A percentile compares a stretch with the other conserved stretches of the same genome.
phyloP scores from a whole-genome alignment of 2,797 vertebrate species.

The Bovichtus variegatus region DNA sequence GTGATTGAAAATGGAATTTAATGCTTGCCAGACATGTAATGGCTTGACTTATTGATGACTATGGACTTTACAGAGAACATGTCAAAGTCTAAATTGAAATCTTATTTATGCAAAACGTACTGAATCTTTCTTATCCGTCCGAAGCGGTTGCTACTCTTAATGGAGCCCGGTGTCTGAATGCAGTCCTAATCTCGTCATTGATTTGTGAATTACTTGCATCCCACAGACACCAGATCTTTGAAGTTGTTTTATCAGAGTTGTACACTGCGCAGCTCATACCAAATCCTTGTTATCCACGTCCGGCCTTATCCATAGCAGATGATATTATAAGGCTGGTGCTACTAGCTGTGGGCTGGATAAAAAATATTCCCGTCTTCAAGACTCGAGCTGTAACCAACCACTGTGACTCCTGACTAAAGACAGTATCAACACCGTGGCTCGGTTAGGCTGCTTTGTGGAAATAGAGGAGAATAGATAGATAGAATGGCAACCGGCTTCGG shows the following conservation, averaged over 20 bases:
- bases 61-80: background rate
- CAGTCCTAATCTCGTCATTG: slow-evolving; percentile 12
- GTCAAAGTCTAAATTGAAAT: slow-evolving; percentile 12
- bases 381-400: slow-evolving; percentile 23
- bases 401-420: slow-evolving; percentile 56
- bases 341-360: slow-evolving; percentile 41
- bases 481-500: background rate
- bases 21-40: background rate
- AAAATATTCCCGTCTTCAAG: slow-evolving; percentile 49
- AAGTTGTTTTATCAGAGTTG: slow-evolving; percentile 49
- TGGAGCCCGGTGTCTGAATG: slow-evolving; percentile 3
- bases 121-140: background rate
- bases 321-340: slow-evolving; percentile 55
- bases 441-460: slow-evolving; percentile 23
- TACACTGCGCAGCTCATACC: slow-evolving; percentile 31
- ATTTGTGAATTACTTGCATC: slow-evolving; percentile 28
- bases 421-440: slow-evolving; percentile 33
- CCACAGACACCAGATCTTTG: slow-evolving; percentile 21
- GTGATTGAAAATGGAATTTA: background rate
- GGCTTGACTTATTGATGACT: background rate
- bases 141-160: slow-evolving; percentile 23
- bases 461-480: slow-evolving; percentile 5
- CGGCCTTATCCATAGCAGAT: slow-evolving; percentile 33
- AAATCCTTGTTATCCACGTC: slow-evolving; percentile 48
- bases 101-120: background rate